phyloP scores from a whole-genome alignment of 2,113 vertebrate species.

The Microcebus tavaratra region DNA sequence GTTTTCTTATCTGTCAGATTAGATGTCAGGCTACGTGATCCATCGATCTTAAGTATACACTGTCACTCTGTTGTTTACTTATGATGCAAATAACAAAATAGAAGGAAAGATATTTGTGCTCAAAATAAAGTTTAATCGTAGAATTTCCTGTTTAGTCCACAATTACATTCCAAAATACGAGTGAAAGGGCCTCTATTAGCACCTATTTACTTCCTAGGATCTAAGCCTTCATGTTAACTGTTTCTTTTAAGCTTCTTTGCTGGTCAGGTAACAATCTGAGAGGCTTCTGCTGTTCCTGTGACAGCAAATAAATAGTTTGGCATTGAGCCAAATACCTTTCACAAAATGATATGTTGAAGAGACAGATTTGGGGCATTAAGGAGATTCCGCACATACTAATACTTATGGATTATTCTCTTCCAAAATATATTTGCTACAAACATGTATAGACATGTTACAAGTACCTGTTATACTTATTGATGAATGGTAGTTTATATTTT shows the following conservation, averaged over 20 bases:
- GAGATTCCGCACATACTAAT: conserved; percentile 12
- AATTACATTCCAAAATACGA: not conserved
- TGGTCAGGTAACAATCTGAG: not conserved
- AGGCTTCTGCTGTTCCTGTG: conserved; percentile 4
- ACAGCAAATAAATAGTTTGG: conserved; percentile 21
- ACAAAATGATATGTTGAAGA: conserved; percentile 21
- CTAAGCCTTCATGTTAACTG: not conserved
- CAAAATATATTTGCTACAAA: conserved; percentile 33
- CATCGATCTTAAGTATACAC: not conserved
- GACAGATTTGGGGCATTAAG: not conserved
- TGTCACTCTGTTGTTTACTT: conserved; percentile 13
- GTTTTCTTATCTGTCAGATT: conserved; percentile 27
- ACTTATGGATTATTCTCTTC: conserved; percentile 7
- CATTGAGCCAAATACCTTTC: conserved; percentile 34
- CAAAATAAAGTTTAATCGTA: not conserved
- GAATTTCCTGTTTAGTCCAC: not conserved
- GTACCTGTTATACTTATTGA: not conserved
- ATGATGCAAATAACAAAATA: conserved; percentile 28
- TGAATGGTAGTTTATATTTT: conserved; percentile 40
- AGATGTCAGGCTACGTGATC: not conserved
- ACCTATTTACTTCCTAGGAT: not conserved
- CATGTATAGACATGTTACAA: not conserved
- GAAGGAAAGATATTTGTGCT: conserved; percentile 5
- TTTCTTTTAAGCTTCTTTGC: conserved; percentile 34
- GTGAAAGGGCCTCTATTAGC: not conserved